Evolutionary conservation across 2,113 vertebrate genomes (phyloP), one percentile per base, ranked within the genome.

Genomic region (Anser cygnoides): DNA sequence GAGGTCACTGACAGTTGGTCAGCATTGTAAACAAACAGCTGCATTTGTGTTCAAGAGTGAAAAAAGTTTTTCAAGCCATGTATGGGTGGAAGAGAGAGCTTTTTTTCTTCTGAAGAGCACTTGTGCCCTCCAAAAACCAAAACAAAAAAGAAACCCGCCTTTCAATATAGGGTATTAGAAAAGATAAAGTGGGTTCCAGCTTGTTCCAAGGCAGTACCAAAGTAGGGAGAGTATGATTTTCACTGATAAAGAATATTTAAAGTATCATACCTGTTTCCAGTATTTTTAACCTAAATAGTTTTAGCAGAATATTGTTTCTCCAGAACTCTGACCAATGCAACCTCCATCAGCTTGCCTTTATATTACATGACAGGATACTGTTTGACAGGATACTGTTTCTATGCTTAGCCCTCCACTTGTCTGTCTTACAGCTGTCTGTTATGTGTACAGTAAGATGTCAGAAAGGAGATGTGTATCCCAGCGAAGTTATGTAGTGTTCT

Each of bases 31-130:
- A 15, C 11, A n/a, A 62, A 41, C 10, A 17, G 19, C 2, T 26
- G 41, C 37, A 13, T 29, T 37, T 0, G 0, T 21, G 14, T 13
- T 62, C 21, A 39, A 72, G 46, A 2, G 20, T 1, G 9, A 31
- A 15, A 59, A 7, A 37, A 55, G 12, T 13, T 19, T 65, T 46
- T 19, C 35, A 21, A 49, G 10, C 5, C 46, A 11, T 11, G 20
- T 11, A 22, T 49, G 46, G 10, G 3, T 22, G 46, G 46, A 11
- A 49, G 46, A 49, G 46, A 49, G 7, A 44, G 20, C 19, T 46
- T 46, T 46, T 20, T 46, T 46, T 3, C 46, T 21, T 9, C 3
- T 46, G 46, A 46, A 46, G 46, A 9, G 46, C 10, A 46, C 46
- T 46, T 21, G 46, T 46, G 10, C 46, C 44, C 46, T 46, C 46